phyloP scores from a whole-genome alignment of 2,888 invertebrate species.

The Caenorhabditis becei region DNA sequence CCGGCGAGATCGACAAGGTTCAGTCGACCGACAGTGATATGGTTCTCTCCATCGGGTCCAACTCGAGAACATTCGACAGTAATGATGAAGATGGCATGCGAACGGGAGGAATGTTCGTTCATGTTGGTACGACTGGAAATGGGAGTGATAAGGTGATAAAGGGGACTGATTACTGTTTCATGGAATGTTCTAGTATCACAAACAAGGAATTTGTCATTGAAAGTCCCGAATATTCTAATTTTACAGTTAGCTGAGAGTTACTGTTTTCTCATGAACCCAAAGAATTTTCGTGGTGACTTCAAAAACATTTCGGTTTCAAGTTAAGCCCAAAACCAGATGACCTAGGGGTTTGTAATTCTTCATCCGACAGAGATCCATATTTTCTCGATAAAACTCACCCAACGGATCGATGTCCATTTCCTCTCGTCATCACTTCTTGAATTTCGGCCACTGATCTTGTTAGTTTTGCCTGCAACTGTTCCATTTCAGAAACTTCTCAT shows the following conservation, averaged over 20 bases:
- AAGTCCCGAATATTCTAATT: no score
- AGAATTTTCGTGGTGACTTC: no score
- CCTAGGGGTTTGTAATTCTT: no score
- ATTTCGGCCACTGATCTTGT: slow-evolving; percentile 96
- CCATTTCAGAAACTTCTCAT: slow-evolving; percentile 65
- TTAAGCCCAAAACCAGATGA: no score
- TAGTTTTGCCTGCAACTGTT: slow-evolving; percentile 88
- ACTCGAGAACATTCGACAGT: slow-evolving; percentile 93
- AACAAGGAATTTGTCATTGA: no score
- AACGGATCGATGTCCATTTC: slow-evolving; percentile 94
- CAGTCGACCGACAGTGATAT: slow-evolving; percentile 90
- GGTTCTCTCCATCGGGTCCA: slow-evolving; percentile 85
- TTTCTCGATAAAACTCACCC: no score
- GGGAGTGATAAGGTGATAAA: not conserved
- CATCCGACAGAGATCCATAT: no score
- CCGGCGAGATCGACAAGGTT: slow-evolving; percentile 98
- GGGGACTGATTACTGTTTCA: not conserved
- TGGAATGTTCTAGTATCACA: no score
- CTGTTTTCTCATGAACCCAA: no score
- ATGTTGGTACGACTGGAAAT: slow-evolving; percentile 88
- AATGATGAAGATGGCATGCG: slow-evolving; percentile 98
- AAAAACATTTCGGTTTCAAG: no score
- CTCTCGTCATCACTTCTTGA: slow-evolving; percentile 92
- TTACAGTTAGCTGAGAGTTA: no score
- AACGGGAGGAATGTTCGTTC: slow-evolving; percentile 93